Percentiles rank a stretch among this genome's conserved stretches.
Conservation (phyloP, 2,888 invertebrate species). For the Harpagoxenus sublaevis region DNA sequence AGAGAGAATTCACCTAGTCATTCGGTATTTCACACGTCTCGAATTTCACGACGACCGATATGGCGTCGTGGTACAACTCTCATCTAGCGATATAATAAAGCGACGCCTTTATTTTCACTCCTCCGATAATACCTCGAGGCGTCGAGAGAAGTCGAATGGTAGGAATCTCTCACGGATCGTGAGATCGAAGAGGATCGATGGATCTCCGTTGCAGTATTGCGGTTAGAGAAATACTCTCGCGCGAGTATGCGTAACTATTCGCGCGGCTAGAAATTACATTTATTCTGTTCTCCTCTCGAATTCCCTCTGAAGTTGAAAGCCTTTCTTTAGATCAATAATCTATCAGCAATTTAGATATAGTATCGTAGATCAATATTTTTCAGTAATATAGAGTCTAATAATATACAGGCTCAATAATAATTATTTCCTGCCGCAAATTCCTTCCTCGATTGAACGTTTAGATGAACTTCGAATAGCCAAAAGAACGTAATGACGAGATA, state of each 20-base stretch:
- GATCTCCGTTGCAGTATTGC: constrained; percentile 46
- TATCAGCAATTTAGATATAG: neutral
- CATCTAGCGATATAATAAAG: constrained; percentile 46
- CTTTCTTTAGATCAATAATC: constrained; percentile 19
- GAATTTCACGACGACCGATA: constrained; percentile 48
- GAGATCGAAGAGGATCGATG: constrained; percentile 60
- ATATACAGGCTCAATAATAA: neutral
- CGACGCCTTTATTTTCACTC: constrained; percentile 57
- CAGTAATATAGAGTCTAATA: neutral
- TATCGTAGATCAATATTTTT: constrained; percentile 15
- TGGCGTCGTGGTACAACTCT: constrained; percentile 11
- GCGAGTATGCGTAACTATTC: constrained; percentile 46
- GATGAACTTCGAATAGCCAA: neutral
- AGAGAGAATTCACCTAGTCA: constrained; percentile 21
- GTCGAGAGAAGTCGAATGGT: constrained; percentile 51
- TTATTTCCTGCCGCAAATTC: constrained; percentile 5
- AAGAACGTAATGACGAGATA: neutral
- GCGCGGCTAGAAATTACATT: constrained; percentile 44
- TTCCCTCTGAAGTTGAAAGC: constrained; percentile 33
- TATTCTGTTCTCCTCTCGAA: constrained; percentile 26
- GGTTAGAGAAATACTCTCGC: constrained; percentile 48
- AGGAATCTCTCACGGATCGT: constrained; percentile 63
- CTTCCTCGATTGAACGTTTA: constrained; percentile 6
- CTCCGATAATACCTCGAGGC: constrained; percentile 46
- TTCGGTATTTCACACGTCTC: constrained; percentile 52